Base-by-base conservation (phyloP, 1,140 invertebrate genomes). In the Notospermus geniculatus region DNA sequence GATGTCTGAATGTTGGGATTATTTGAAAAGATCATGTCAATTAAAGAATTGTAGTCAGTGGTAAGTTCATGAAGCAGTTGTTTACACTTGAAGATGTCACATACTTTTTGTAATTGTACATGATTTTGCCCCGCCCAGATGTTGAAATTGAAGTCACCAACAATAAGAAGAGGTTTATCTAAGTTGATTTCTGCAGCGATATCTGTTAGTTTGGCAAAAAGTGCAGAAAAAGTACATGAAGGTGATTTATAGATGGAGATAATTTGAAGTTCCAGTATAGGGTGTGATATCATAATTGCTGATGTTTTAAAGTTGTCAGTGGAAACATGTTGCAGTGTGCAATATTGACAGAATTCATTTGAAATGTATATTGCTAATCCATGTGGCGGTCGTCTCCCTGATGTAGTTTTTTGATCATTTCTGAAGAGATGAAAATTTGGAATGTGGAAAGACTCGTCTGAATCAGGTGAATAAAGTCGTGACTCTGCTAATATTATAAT, bases 141-240 rank as follows among this genome's bases (percentile, higher is more conserved):
- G n/a, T 50, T 27, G 46, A 50, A 19, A 50, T 50, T 50, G 25
- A 50, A 50, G n/a, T 50, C n/a, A n/a, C 46, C 46, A 5, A 50
- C 19, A 50, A 23, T 9, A 9, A 50, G 19, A 7, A n/a, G 4
- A 23, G 46, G 25, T 23, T 27, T 4, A 4, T 19, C 9, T 50
- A 23, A 5, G 9, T 50, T 9, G 4, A 50, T 19, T 50, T 23
- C n/a, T 50, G 46, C n/a, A 23, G n/a, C 25, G 4, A 50, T n/a
- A 7, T 5, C n/a, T 27, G 4, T 19, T 23, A 19, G 25, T 23
- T 50, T 19, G n/a, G n/a, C 5, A 9, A 9, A 7, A 7, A 50
- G 46, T 50, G 46, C 9, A 5, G 19, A 23, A 27, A 50, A 27
- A 5, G 46, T 5, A 50, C 46, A 50, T 23, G 46, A 50, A 23